These are phyloP conservation scores for Periophthalmodon schlosseri DNA, from an alignment of 2,113 vertebrate species.

Conservation along the genomic window DNA sequence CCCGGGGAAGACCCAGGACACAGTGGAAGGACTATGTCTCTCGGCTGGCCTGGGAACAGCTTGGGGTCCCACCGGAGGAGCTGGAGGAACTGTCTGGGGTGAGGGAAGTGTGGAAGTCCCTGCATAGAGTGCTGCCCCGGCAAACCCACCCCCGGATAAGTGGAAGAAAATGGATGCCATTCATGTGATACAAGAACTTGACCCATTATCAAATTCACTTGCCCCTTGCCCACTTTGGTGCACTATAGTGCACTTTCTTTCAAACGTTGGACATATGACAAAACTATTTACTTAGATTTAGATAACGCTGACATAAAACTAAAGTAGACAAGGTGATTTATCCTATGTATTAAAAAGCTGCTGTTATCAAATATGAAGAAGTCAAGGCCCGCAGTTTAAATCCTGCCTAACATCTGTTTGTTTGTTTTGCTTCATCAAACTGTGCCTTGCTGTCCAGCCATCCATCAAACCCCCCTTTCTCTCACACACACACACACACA, in stretches of 20 bases:
- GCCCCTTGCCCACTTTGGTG: too few relatives aligned
- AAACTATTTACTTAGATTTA: not conserved
- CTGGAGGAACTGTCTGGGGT: too few relatives aligned
- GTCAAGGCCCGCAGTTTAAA: not conserved
- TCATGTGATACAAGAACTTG: too few relatives aligned
- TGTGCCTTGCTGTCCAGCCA: slow-evolving; percentile 13
- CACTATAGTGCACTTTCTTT: not conserved
- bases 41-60: too few relatives aligned
- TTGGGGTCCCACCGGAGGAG: too few relatives aligned
- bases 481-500: not conserved
- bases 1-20: too few relatives aligned
- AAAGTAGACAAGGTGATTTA: not conserved
- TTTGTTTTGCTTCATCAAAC: slow-evolving; percentile 3
- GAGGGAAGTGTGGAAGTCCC: too few relatives aligned
- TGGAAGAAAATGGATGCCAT: too few relatives aligned
- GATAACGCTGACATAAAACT: not conserved
- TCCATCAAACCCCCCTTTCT: not conserved
- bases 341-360: not conserved
- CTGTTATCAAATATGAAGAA: not conserved
- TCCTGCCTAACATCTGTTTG: not conserved
- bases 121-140: too few relatives aligned
- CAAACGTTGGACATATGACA: not conserved
- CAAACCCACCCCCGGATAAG: too few relatives aligned
- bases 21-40: too few relatives aligned
- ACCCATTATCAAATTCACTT: too few relatives aligned